A percentile compares a stretch with the other conserved stretches of the same genome.
Evolutionary conservation across 2,888 invertebrate genomes (phyloP).

Genomic region (Cheilosia scutellata): DNA sequence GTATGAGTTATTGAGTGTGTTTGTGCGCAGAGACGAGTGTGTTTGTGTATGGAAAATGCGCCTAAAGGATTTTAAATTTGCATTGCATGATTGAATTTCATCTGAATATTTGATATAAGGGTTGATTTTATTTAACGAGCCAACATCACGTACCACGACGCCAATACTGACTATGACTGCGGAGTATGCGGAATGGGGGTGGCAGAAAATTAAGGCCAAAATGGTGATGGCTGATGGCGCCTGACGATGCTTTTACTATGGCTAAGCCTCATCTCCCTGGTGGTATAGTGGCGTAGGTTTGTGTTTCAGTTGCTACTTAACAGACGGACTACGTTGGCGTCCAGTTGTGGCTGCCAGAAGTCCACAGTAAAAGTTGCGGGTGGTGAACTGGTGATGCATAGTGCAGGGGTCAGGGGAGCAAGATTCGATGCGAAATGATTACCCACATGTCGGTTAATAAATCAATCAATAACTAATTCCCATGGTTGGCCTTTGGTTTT

Average conservation of each 20-base stretch:
- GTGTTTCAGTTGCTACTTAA: constrained; percentile 68
- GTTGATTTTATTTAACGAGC: constrained; percentile 76
- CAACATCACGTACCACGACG: constrained; percentile 62
- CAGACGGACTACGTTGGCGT: constrained; percentile 27
- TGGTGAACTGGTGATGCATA: not conserved
- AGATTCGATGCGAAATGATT: constrained; percentile 63
- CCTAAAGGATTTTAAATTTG: constrained; percentile 76
- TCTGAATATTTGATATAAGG: constrained; percentile 75
- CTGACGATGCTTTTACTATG: constrained; percentile 25
- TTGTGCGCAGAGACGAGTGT: constrained; percentile 26
- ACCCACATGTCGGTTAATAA: constrained; percentile 77
- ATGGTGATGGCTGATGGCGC: constrained; percentile 11
- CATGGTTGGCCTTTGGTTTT: constrained; percentile 76
- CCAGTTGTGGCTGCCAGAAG: constrained; percentile 17
- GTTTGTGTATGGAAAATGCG: constrained; percentile 67
- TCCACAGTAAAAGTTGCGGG: constrained; percentile 13
- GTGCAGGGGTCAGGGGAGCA: not conserved
- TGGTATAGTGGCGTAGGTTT: constrained; percentile 28
- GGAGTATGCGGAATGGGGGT: constrained; percentile 13
- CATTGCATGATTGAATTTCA: constrained; percentile 76
- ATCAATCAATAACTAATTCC: constrained; percentile 78
- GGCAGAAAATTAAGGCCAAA: constrained; percentile 27
- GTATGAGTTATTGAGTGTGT: constrained; percentile 56
- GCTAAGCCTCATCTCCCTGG: constrained; percentile 50
- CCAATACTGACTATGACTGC: constrained; percentile 37